Base-by-base conservation (phyloP, 2,797 vertebrate genomes). In the Sebastes iracundus region DNA sequence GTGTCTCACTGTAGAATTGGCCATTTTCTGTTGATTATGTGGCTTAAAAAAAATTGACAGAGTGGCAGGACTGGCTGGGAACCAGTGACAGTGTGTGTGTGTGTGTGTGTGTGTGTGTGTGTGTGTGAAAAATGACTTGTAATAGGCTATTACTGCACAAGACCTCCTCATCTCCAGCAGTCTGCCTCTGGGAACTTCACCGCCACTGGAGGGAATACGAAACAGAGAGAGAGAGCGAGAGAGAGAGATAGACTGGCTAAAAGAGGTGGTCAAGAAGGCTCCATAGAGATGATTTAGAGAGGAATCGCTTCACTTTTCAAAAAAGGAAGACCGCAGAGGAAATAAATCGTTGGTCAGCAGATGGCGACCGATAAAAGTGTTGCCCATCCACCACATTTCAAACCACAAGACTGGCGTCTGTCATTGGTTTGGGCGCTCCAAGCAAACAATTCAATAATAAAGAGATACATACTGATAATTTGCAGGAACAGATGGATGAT, bases 111-210 rank as follows among this genome's bases (percentile, higher is more conserved):
- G 32, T 33, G 33, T 33, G 33, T 33, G 33, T 33, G 33, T 33
- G 33, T n/a, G 62, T 75, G 72, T 70, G 55, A 86, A 59, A 81
- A 80, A 87, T 83, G 46, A 68, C 72, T 87, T 84, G 72, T 89
- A 90, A 90, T 75, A 75, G 84, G 65, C 84, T 71, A 80, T 93
- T 90, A 91, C 79, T 86, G 78, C 76, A 83, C 73, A 81, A 80
- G 55, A 80, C 28, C 62, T 74, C 67, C 75, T 82, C 71, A 72
- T 87, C 83, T 80, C 67, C 73, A 70, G 60, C 76, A 59, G 71
- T 81, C 78, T 81, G 79, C 79, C 82, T 75, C 71, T 80, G 69
- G 84, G 77, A 72, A 68, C 78, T 68, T 80, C 60, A 33, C 69
- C 10, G 9, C 35, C 64, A 74, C 65, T 70, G 66, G 52, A 76